These are phyloP conservation scores for Drosophila monieri DNA, from an alignment of 2,888 invertebrate species.

Conservation along the genomic window DNA sequence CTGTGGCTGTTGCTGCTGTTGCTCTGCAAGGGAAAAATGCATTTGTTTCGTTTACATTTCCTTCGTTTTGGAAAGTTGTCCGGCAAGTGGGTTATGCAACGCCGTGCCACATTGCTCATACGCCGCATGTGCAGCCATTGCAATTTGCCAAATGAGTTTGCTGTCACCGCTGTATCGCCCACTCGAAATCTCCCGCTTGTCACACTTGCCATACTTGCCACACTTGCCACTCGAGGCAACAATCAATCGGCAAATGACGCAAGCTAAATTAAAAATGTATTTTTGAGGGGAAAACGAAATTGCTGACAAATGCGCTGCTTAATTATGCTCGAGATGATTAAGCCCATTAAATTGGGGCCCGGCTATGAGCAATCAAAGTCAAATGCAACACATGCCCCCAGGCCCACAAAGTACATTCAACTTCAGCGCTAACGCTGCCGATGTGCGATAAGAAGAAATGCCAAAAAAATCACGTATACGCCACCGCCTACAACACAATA, in stretches of 20 bases:
- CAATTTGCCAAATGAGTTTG: constrained; percentile 65
- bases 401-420: constrained; percentile 30
- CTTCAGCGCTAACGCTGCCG: constrained; percentile 15
- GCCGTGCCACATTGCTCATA: constrained; percentile 53
- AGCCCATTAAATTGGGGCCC: constrained; percentile 23
- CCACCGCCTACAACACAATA: constrained; percentile 42
- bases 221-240: constrained; percentile 17
- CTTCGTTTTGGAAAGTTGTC: constrained; percentile 59
- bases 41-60: constrained; percentile 50
- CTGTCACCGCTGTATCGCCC: constrained; percentile 47
- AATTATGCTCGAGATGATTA: background rate
- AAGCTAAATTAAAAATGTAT: constrained; percentile 1
- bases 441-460: constrained; percentile 48
- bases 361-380: constrained; percentile 50
- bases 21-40: constrained; percentile 70
- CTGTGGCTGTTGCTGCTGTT: constrained; percentile 72
- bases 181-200: constrained; percentile 58
- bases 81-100: constrained; percentile 53
- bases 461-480: constrained; percentile 59
- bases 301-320: constrained; percentile 1
- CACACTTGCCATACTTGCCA: constrained; percentile 11
- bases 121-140: constrained; percentile 43
- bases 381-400: constrained; percentile 38
- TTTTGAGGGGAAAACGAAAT: constrained; percentile 1
- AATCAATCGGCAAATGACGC: constrained; percentile 28